These are phyloP conservation scores for Acanthopagrus latus DNA, from an alignment of 2,797 vertebrate genomes.

Conservation along the genomic window DNA sequence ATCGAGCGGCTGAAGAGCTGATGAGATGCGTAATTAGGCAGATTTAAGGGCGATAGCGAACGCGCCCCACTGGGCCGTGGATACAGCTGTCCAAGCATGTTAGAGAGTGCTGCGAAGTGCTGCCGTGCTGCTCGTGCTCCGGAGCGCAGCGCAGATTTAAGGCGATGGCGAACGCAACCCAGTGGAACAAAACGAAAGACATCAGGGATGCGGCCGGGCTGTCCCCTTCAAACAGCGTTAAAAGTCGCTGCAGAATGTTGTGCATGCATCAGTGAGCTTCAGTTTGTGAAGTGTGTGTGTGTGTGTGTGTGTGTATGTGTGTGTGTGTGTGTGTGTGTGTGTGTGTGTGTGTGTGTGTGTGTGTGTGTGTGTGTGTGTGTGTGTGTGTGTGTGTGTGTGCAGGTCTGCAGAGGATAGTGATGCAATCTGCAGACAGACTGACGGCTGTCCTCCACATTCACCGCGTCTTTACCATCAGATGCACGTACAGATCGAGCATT, in stretches of 20 bases:
- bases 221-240: slow-evolving; percentile 24
- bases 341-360: too few species aligned
- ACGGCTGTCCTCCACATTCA: slow-evolving; percentile 2
- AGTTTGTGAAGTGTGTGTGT: not conserved
- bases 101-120: slow-evolving; percentile 55
- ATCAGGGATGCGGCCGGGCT: slow-evolving; percentile 30
- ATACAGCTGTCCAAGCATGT: slow-evolving; percentile 72
- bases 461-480: not conserved
- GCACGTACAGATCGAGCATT: not conserved
- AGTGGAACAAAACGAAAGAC: slow-evolving; percentile 44
- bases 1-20: slow-evolving; percentile 66
- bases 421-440: slow-evolving; percentile 13
- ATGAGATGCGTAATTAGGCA: slow-evolving; percentile 81
- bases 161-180: slow-evolving; percentile 20
- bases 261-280: slow-evolving; percentile 18
- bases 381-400: too few species aligned
- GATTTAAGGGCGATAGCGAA: slow-evolving; percentile 75
- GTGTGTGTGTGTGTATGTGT: not conserved
- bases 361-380: too few species aligned
- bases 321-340: too few species aligned
- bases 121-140: slow-evolving; percentile 38
- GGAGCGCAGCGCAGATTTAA: slow-evolving; percentile 50
- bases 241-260: slow-evolving; percentile 12
- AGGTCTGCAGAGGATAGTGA: slow-evolving; percentile 9
- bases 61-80: slow-evolving; percentile 59